Evolutionary conservation across 2,113 vertebrate genomes (phyloP).

Genomic region (Camelus bactrianus): DNA sequence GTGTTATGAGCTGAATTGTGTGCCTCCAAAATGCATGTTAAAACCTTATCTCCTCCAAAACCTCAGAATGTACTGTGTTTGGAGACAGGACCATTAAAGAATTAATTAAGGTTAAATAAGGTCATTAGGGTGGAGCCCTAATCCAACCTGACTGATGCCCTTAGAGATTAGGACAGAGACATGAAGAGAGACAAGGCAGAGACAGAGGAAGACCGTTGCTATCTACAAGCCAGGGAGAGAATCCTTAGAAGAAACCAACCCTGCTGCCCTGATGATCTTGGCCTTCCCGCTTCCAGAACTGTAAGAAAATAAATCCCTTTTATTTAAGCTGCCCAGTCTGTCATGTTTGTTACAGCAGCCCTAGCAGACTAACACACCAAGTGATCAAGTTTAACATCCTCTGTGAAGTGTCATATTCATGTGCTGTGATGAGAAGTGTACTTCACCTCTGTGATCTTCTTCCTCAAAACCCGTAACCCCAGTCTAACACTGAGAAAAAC

Average conservation of each 20-base stretch:
- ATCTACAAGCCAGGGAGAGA: neutral
- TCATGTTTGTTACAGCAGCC: neutral
- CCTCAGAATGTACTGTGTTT: neutral
- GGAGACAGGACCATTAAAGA: neutral
- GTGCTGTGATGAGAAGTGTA: neutral
- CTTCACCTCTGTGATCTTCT: neutral
- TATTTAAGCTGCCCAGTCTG: neutral
- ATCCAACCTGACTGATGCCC: neutral
- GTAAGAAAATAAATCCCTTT: neutral
- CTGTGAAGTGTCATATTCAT: neutral
- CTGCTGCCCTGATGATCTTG: neutral
- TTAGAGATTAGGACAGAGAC: neutral
- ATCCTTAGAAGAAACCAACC: neutral
- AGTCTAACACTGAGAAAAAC: neutral
- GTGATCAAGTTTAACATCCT: neutral
- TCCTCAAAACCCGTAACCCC: neutral
- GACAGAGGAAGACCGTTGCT: neutral
- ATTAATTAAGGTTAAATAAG: neutral
- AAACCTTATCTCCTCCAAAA: neutral
- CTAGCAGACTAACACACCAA: neutral
- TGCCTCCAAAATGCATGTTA: neutral
- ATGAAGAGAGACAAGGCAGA: neutral
- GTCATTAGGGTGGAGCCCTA: neutral
- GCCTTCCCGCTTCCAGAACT: neutral
- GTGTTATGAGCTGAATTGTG: neutral